A percentile compares a stretch with the other conserved stretches of the same genome.
phyloP scores from a whole-genome alignment of 2,888 invertebrate species.

The Phymatocera aterrima region DNA sequence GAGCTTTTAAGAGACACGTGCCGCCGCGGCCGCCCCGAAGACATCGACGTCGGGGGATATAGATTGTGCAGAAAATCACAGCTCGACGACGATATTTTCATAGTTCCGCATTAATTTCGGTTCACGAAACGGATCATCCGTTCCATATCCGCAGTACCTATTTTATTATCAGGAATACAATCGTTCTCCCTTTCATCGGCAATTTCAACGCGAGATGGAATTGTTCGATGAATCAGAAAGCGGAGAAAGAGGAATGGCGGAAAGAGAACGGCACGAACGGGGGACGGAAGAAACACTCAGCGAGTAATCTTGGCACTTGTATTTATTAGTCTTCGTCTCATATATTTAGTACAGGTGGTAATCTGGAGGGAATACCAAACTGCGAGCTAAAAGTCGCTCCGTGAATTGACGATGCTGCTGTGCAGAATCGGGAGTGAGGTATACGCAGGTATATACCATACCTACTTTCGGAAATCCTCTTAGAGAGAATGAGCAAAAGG shows the following conservation, averaged over 20 bases:
- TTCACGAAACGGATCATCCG: background rate
- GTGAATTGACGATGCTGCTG: background rate
- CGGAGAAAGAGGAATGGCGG: too few relatives aligned
- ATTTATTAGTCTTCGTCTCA: background rate
- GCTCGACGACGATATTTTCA: background rate
- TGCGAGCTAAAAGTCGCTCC: background rate
- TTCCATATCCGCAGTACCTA: too few relatives aligned
- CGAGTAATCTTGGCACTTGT: constrained; percentile 8
- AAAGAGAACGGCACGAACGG: background rate
- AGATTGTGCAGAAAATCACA: background rate
- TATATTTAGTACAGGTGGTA: background rate
- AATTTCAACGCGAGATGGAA: too few relatives aligned
- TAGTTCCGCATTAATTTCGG: background rate
- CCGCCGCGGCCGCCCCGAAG: background rate
- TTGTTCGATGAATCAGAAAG: too few relatives aligned
- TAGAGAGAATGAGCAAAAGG: constrained; percentile 53
- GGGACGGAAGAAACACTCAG: background rate
- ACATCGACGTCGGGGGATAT: background rate
- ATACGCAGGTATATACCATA: too few relatives aligned
- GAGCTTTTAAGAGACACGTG: constrained; percentile 5
- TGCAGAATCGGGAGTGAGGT: constrained; percentile 10
- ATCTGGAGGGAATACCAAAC: constrained; percentile 13
- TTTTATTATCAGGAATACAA: too few relatives aligned
- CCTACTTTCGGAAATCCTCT: constrained; percentile 67
- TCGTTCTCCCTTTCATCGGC: too few relatives aligned